Conservation (phyloP, 2,113 vertebrate species). For the Azemiops feae region DNA sequence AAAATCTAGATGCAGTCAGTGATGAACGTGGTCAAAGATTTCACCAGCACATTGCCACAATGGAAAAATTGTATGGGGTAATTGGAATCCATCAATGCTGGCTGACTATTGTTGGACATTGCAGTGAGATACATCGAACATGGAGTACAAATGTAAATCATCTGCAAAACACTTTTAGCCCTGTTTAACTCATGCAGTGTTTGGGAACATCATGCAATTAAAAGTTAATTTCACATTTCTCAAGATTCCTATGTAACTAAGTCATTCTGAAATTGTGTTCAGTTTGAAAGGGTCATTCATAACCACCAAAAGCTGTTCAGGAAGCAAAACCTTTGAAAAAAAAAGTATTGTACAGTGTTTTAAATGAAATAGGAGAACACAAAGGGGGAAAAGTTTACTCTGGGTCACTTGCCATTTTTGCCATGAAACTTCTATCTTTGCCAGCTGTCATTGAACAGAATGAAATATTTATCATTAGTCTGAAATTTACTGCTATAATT, state of each 20-base stretch:
- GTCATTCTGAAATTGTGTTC: background rate
- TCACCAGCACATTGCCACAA: background rate
- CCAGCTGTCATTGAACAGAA: background rate
- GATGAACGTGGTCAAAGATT: background rate
- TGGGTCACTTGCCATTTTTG: background rate
- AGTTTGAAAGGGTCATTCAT: background rate
- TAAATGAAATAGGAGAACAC: background rate
- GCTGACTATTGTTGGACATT: background rate
- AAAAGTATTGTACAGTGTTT: background rate
- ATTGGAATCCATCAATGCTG: background rate
- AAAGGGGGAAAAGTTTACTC: background rate
- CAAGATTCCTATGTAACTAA: background rate
- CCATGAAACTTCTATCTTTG: background rate
- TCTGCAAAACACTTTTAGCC: background rate
- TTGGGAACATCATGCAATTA: background rate
- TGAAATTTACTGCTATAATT: background rate
- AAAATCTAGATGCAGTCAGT: background rate
- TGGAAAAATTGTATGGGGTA: background rate
- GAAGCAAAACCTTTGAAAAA: background rate
- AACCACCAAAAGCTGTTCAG: background rate
- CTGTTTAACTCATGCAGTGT: background rate
- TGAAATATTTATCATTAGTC: background rate
- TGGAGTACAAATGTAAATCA: background rate
- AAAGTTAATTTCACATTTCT: background rate
- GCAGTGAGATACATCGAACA: background rate